These are phyloP conservation scores for Leptinotarsa defecta DNA, from an alignment of 1,140 invertebrate genomes.

Conservation along the genomic window DNA sequence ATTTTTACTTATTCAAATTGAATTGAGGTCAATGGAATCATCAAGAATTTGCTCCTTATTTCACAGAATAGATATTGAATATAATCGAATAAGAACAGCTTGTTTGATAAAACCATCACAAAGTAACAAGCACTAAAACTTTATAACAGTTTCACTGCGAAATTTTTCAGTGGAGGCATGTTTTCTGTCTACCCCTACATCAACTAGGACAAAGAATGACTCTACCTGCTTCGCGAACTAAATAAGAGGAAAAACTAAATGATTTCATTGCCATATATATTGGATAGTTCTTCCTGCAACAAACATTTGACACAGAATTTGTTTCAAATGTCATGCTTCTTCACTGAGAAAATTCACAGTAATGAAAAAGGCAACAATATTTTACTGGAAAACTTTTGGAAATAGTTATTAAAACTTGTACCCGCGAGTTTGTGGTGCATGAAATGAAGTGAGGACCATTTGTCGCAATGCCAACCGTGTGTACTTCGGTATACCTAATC, in stretches of 20 bases:
- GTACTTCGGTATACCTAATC: too few species aligned
- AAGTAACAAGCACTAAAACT: too few species aligned
- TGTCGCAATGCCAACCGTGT: conserved; percentile 27
- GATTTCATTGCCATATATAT: background rate
- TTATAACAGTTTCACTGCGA: too few species aligned
- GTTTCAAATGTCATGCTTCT: conserved; percentile 8
- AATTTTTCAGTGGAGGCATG: too few species aligned
- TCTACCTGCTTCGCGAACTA: background rate
- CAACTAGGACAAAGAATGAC: background rate
- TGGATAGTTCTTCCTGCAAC: conserved; percentile 7
- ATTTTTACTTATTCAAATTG: too few species aligned
- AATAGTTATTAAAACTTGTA: conserved; percentile 32
- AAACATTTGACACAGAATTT: conserved; percentile 7
- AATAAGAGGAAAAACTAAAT: background rate
- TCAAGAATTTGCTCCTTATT: too few species aligned
- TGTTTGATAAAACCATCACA: too few species aligned
- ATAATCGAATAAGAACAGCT: too few species aligned
- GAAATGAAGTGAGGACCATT: conserved; percentile 33
- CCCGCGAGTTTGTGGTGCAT: conserved; percentile 30
- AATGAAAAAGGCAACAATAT: background rate
- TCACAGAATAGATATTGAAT: too few species aligned
- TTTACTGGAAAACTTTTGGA: conserved; percentile 5
- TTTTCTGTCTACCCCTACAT: background rate
- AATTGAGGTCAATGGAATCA: too few species aligned
- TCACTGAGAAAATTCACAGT: conserved; percentile 14